Evolutionary conservation across 2,113 vertebrate species (phyloP), one percentile per base, ranked within the genome.

Genomic region (Eleginops maclovinus): DNA sequence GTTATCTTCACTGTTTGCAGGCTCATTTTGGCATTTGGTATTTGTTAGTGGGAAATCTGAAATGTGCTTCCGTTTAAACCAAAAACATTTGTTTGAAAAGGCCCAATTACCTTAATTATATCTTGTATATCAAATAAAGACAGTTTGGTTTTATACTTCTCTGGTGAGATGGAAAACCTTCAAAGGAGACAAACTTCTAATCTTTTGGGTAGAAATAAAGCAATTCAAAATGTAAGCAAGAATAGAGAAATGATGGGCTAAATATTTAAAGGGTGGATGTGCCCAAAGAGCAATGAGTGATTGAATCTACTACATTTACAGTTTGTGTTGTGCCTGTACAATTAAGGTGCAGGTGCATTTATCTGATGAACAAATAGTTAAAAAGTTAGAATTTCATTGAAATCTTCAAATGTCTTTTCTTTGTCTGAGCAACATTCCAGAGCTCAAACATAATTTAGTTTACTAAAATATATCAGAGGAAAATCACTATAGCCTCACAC

Each of bases 1-100:
- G 11, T 15, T 72, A 10, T 46, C 36, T 15, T 41, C 8, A 1
- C 19, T 73, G 28, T 46, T 8, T 24, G 17, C 15, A 2, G 0
- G 36, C 56, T 31, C 40, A 40, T 17, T 26, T 31, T 13, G 53
- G 9, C 17, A 65, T 73, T 6, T 10, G 46, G 43, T 44, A 12
- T 44, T 31, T 36, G 31, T 36, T 36, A 36, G 8, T 8, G 31
- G 31, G 31, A 8, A 36, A 36, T 36, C 31, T 36, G 31, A 5
- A 8, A 44, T 50, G 4, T 74, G 68, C 51, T 19, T 75, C 50
- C 8, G 7, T n/a, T 77, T 53, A 41, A 22, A 62, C 49, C 51
- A 59, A 64, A 73, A 54, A 65, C 13, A 26, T 64, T 22, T 16
- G 4, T 16, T 36, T 28, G 43, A 76, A 58, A 16, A 58, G 21